A percentile compares a stretch with the other conserved stretches of the same genome.
These are phyloP conservation scores for Maconellicoccus hirsutus DNA, from an alignment of 1,140 invertebrate genomes.

Conservation along the genomic window DNA sequence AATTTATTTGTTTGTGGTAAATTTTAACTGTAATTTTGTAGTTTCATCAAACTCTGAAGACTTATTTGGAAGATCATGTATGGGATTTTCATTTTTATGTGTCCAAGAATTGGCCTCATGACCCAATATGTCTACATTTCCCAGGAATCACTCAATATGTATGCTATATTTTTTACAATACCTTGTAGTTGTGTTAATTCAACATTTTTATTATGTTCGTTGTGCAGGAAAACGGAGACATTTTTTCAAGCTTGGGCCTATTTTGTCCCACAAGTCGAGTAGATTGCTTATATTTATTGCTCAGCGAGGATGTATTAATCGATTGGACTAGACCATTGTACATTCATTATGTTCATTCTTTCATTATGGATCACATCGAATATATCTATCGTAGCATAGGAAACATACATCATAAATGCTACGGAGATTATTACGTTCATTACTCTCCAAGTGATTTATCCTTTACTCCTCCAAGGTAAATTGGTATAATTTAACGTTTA, in stretches of 20 bases:
- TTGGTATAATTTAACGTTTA: background rate
- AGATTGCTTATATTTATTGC: constrained; percentile 52
- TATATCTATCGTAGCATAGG: constrained; percentile 49
- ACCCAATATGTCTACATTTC: constrained; percentile 69
- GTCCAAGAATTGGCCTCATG: constrained; percentile 67
- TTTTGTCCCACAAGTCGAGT: constrained; percentile 63
- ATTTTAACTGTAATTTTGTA: constrained; percentile 35
- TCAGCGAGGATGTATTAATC: constrained; percentile 58
- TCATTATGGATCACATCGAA: constrained; percentile 58
- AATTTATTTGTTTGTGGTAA: constrained; percentile 4
- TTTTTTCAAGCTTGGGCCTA: constrained; percentile 67
- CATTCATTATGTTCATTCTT: constrained; percentile 67
- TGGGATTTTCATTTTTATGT: constrained; percentile 83
- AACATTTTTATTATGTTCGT: background rate
- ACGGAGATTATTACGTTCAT: constrained; percentile 63
- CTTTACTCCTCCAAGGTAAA: background rate
- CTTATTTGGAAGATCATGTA: constrained; percentile 69
- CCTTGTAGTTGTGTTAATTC: background rate
- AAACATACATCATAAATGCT: constrained; percentile 51
- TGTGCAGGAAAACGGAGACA: constrained; percentile 56
- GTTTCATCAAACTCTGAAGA: constrained; percentile 79
- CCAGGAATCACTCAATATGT: constrained; percentile 55
- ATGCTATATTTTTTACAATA: background rate
- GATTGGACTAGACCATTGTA: constrained; percentile 64
- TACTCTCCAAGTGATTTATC: constrained; percentile 34